A percentile compares a stretch with the other conserved stretches of the same genome.
These are phyloP conservation scores for Drosophila equinoxialis DNA, from an alignment of 1,140 invertebrate genomes.

Conservation along the genomic window DNA sequence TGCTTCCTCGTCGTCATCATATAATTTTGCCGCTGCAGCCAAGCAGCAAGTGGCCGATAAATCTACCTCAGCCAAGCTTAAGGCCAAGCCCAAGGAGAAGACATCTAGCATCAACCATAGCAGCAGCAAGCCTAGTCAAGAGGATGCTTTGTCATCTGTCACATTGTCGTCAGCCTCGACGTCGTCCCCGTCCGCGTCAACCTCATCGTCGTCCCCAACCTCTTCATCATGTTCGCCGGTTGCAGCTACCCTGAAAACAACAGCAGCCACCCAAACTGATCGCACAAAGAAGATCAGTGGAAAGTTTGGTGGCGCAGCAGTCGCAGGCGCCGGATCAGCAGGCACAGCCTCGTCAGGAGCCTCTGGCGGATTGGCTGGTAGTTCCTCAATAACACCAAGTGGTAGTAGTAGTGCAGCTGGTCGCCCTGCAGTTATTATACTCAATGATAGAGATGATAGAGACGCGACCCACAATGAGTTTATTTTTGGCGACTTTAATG, in stretches of 20 bases:
- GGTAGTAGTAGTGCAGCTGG: conserved; percentile 11
- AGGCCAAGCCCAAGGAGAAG: conserved; percentile 16
- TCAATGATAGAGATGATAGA: conserved; percentile 84
- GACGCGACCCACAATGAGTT: conserved; percentile 72
- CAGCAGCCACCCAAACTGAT: conserved; percentile 63
- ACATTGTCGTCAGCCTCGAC: conserved; percentile 1
- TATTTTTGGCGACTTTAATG: conserved; percentile 82
- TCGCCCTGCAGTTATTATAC: conserved; percentile 86
- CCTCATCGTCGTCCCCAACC: conserved; percentile 2
- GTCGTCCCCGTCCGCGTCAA: background rate
- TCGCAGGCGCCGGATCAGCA: background rate
- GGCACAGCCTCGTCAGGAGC: background rate
- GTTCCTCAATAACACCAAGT: conserved; percentile 19
- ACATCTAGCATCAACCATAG: background rate
- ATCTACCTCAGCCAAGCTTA: conserved; percentile 5
- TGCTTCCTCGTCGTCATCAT: conserved; percentile 37
- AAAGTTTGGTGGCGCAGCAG: conserved; percentile 7
- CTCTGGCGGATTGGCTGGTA: background rate
- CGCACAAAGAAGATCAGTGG: conserved; percentile 41
- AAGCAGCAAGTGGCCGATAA: conserved; percentile 56
- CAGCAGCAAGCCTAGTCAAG: conserved; percentile 24
- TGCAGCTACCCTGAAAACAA: conserved; percentile 45
- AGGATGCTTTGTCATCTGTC: conserved; percentile 18
- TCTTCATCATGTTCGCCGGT: conserved; percentile 29
- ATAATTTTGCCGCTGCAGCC: conserved; percentile 71